phyloP scores from a whole-genome alignment of 2,888 invertebrate genomes.

The Trissoscelio sp. region DNA sequence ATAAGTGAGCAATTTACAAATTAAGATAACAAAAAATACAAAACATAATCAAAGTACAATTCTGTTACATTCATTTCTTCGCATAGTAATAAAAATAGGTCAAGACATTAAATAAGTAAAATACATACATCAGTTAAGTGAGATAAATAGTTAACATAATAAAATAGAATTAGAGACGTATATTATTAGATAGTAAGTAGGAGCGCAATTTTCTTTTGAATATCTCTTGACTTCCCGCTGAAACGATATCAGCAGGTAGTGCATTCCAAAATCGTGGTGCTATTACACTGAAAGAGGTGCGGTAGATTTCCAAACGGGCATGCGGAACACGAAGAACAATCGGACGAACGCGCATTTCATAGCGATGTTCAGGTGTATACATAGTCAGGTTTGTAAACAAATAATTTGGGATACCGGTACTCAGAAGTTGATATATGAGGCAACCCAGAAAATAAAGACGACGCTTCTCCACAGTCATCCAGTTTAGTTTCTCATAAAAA shows the following conservation, averaged over 20 bases:
- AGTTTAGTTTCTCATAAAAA: background rate
- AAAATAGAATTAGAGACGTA: too few relatives aligned
- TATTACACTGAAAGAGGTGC: background rate
- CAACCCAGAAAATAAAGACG: background rate
- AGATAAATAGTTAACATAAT: too few relatives aligned
- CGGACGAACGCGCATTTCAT: background rate
- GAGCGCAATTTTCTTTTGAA: too few relatives aligned
- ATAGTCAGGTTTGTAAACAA: background rate
- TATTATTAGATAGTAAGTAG: too few relatives aligned
- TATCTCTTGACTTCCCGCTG: background rate
- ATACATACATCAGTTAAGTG: too few relatives aligned
- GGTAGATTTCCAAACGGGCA: background rate
- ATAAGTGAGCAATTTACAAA: too few relatives aligned
- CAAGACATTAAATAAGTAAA: too few relatives aligned
- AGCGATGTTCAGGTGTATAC: background rate
- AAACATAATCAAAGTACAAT: too few relatives aligned
- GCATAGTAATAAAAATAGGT: too few relatives aligned
- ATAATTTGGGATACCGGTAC: background rate
- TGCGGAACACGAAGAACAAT: background rate
- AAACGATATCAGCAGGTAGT: background rate
- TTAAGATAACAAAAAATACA: too few relatives aligned
- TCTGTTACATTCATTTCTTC: too few relatives aligned
- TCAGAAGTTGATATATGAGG: background rate
- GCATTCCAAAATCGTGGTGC: background rate
- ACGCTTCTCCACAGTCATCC: background rate